Evolutionary conservation across 1,140 invertebrate genomes (phyloP).

Genomic region (Scaptomyza graminum): DNA sequence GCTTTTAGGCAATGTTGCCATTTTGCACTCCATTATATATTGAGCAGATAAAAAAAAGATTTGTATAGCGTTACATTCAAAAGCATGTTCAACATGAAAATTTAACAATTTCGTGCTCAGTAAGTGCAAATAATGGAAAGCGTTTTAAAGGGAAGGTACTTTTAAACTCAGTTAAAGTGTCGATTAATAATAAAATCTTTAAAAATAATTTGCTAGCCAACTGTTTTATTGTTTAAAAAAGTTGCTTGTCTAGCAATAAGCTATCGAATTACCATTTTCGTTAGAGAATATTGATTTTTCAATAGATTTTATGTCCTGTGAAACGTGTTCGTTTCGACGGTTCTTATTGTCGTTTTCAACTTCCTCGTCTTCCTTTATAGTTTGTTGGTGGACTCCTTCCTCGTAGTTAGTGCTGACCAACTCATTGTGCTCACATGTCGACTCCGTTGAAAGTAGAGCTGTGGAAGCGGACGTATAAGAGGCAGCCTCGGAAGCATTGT

Average conservation of each 20-base stretch:
- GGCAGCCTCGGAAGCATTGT: constrained; percentile 66
- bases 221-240: no score
- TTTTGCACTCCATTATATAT: no score
- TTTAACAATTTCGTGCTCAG: no score
- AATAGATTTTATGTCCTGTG: constrained; percentile 28
- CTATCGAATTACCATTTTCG: constrained; percentile 49
- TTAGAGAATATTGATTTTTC: constrained; percentile 40
- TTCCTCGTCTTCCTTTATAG: constrained; percentile 67
- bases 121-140: no score
- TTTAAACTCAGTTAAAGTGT: neutral
- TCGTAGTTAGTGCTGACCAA: constrained; percentile 51
- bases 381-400: constrained; percentile 65
- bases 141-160: no score
- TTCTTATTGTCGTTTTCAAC: constrained; percentile 62
- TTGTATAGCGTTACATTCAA: no score
- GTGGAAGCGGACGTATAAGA: constrained; percentile 77
- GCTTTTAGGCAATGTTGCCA: no score
- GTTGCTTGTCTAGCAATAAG: no score
- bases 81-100: no score
- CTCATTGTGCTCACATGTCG: constrained; percentile 48
- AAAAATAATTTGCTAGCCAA: no score
- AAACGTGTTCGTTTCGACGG: constrained; percentile 28
- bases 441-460: constrained; percentile 69
- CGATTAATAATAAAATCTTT: no score
- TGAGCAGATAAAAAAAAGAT: no score